A percentile compares a stretch with the other conserved stretches of the same genome.
These are phyloP conservation scores for Indri indri DNA, from an alignment of 2,113 vertebrate species.

Conservation along the genomic window DNA sequence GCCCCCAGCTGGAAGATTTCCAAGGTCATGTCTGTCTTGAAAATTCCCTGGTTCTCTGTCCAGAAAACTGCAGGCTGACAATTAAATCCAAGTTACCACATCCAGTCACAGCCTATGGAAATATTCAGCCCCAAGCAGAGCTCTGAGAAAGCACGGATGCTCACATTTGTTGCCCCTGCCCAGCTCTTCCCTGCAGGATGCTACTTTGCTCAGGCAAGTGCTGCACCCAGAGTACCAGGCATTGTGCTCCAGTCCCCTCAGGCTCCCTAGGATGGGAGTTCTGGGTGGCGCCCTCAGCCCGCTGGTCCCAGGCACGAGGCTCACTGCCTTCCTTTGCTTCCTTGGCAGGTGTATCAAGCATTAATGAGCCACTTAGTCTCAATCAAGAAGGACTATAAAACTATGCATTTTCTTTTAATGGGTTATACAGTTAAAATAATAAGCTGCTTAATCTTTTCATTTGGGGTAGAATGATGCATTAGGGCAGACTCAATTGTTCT, in stretches of 20 bases:
- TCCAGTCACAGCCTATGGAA: neutral
- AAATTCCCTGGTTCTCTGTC: neutral
- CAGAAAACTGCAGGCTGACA: neutral
- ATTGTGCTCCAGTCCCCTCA: neutral
- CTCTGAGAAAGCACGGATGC: neutral
- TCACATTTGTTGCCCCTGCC: neutral
- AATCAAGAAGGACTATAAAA: conserved; percentile 55
- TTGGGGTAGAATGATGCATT: neutral
- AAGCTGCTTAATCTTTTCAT: conserved; percentile 51
- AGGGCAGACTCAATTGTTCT: neutral
- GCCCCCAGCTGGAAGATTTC: neutral
- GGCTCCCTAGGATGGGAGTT: neutral
- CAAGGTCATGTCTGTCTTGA: neutral
- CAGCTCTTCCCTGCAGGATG: neutral
- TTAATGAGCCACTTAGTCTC: conserved; percentile 74
- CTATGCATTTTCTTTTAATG: conserved; percentile 65
- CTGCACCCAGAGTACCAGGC: neutral
- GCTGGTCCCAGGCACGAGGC: neutral
- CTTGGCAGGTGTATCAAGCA: conserved; percentile 69
- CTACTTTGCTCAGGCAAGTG: neutral
- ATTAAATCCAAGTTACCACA: neutral
- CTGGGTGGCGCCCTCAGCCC: neutral
- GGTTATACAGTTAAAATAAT: conserved; percentile 63
- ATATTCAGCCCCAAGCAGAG: neutral
- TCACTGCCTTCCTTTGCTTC: conserved; percentile 44